Base-by-base conservation (phyloP, 2,888 invertebrate genomes). In the Metallyticus violacea region DNA sequence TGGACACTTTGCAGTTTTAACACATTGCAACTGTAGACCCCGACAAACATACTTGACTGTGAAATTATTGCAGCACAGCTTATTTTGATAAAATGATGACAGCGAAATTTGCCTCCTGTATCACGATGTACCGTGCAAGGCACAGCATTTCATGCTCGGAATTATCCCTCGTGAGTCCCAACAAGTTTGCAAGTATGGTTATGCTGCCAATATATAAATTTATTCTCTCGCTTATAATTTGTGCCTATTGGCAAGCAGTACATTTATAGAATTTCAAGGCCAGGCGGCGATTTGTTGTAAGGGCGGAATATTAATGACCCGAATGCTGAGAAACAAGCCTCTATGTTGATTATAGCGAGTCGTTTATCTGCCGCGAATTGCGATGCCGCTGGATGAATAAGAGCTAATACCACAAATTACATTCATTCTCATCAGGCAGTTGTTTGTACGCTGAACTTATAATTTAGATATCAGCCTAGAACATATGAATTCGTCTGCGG, bases 231-330 rank as follows among this genome's bases (percentile, higher is more conserved):
- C 15, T 62, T 78, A 81, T 81, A 81, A 81, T 81, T 81, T 81
- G 40, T 30, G 81, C 81, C 81, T 40, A 40, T 81, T 81, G 81
- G 81, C 81, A 15, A 81, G 81, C 81, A 81, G 40, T 81, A 81
- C 30, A 81, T 81, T 62, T 40, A 25, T 81, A 40, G 40, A 81
- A 40, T 40, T 25, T 40, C 81, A 25, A n/a, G 81, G 29, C 25
- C 40, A 40, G 40, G 40, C 40, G 40, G 40, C 40, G 6, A 81
- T 40, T 40, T 6, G 40, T 62, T 62, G 81, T 81, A 81, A 81
- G 25, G 81, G 81, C 81, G 40, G 81, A 81, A 40, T 81, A 81
- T 81, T n/a, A 81, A 81, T 81, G 40, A 40, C 6, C 26, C 81
- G 40, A 62, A 62, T 62, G 40, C 40, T 62, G 40, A 62, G 40